These are phyloP conservation scores for Hypolimnas misippus DNA, from an alignment of 2,888 invertebrate genomes.

Conservation along the genomic window DNA sequence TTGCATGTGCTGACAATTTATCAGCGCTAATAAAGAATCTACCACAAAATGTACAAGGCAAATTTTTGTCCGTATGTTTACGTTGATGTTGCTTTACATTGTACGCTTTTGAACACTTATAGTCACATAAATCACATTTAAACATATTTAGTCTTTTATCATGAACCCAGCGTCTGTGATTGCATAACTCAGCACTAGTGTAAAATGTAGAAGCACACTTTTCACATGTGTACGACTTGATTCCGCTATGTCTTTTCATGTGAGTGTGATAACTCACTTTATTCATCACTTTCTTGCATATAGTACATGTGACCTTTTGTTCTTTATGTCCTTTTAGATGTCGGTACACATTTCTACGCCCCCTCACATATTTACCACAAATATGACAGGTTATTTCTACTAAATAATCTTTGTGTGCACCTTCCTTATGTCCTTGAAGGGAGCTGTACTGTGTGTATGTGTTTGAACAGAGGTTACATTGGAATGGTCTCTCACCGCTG, in stretches of 20 bases:
- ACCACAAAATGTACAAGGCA: constrained; percentile 63
- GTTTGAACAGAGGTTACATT: constrained; percentile 60
- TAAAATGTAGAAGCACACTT: constrained; percentile 65
- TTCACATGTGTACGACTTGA: constrained; percentile 65
- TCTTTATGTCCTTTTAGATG: constrained; percentile 58
- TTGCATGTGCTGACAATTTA: constrained; percentile 58
- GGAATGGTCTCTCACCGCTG: constrained; percentile 60
- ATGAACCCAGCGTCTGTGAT: constrained; percentile 60
- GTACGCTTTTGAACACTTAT: constrained; percentile 48
- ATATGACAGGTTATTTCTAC: constrained; percentile 62
- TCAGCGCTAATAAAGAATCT: constrained; percentile 57
- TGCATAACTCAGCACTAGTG: constrained; percentile 61
- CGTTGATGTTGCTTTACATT: constrained; percentile 55
- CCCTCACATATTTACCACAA: constrained; percentile 65
- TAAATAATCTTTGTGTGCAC: constrained; percentile 54
- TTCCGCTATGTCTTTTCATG: constrained; percentile 62
- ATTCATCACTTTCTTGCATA: constrained; percentile 58
- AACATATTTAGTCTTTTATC: constrained; percentile 48
- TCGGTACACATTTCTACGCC: constrained; percentile 56
- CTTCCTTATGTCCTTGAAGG: constrained; percentile 60
- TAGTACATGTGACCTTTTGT: constrained; percentile 50
- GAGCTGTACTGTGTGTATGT: constrained; percentile 62
- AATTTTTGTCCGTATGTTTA: constrained; percentile 56
- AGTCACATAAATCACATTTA: constrained; percentile 63
- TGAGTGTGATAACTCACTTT: constrained; percentile 52